Conservation (phyloP, 1,140 invertebrate species). For the Fopius arisanus region DNA sequence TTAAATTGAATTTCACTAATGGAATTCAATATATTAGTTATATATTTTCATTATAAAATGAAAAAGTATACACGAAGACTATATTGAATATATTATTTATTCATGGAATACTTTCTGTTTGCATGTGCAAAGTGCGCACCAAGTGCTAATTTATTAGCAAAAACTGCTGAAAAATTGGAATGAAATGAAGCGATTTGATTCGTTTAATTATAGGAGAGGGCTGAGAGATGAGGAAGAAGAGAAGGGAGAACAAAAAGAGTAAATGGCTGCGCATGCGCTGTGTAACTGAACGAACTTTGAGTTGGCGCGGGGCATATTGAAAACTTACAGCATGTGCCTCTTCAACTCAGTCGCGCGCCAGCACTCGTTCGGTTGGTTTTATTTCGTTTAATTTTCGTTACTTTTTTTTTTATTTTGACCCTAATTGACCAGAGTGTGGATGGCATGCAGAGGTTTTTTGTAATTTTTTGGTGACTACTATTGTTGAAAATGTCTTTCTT, state of each 20-base stretch:
- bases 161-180: too few relatives aligned
- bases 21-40: too few relatives aligned
- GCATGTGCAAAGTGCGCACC: too few relatives aligned
- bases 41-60: too few relatives aligned
- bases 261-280: slow-evolving; percentile 35
- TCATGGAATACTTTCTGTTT: too few relatives aligned
- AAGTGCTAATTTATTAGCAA: too few relatives aligned
- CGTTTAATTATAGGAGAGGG: too few relatives aligned
- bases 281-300: slow-evolving; percentile 31
- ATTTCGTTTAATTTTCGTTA: background rate
- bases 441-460: background rate
- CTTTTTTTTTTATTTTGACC: background rate
- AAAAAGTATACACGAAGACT: too few relatives aligned
- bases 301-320: slow-evolving; percentile 55
- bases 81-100: too few relatives aligned
- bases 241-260: background rate
- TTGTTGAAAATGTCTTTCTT: background rate
- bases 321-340: slow-evolving; percentile 61
- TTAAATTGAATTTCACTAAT: too few relatives aligned
- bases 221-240: background rate
- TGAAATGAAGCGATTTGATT: too few relatives aligned
- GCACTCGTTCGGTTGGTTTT: slow-evolving; percentile 50
- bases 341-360: slow-evolving; percentile 61
- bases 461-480: background rate
- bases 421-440: background rate